These are phyloP conservation scores for Polypterus bichir DNA, from an alignment of 2,113 vertebrate genomes.

Conservation along the genomic window DNA sequence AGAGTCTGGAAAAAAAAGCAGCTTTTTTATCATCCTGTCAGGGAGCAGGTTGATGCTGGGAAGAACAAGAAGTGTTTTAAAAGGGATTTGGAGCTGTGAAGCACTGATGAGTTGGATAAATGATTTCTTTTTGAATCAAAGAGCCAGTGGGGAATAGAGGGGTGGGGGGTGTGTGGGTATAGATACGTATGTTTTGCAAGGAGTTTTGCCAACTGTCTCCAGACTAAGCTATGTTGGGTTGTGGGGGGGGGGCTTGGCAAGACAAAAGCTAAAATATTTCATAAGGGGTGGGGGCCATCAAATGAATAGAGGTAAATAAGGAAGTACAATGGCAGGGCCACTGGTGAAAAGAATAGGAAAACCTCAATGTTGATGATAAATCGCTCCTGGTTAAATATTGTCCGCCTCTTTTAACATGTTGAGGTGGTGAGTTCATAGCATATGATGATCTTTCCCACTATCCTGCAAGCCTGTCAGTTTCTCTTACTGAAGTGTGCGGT, in stretches of 20 bases:
- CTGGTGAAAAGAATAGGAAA: slow-evolving; percentile 27
- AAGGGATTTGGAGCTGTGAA: slow-evolving; percentile 31
- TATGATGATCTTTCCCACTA: slow-evolving; percentile 22
- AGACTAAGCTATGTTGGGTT: slow-evolving; percentile 36
- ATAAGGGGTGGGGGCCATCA: slow-evolving; percentile 25
- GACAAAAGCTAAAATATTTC: slow-evolving; percentile 57
- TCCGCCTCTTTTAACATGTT: slow-evolving; percentile 36
- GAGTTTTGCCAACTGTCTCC: slow-evolving; percentile 39
- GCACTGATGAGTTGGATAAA: slow-evolving; percentile 41
- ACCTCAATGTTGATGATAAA: slow-evolving; percentile 38
- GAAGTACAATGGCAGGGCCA: slow-evolving; percentile 43
- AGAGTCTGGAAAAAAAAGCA: slow-evolving; percentile 23
- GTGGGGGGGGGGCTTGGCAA: slow-evolving; percentile 35
- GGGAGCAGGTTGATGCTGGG: slow-evolving; percentile 20
- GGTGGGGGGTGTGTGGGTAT: not conserved
- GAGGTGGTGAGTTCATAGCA: slow-evolving; percentile 23
- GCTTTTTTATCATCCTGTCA: slow-evolving; percentile 57
- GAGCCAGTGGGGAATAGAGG: slow-evolving; percentile 10
- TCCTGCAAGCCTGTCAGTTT: no score
- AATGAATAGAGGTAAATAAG: slow-evolving; percentile 6
- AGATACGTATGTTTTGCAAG: slow-evolving; percentile 30
- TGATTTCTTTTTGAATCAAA: slow-evolving; percentile 40
- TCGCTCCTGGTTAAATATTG: slow-evolving; percentile 53
- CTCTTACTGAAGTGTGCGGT: no score
- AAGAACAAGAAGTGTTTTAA: slow-evolving; percentile 30